Evolutionary conservation across 2,888 invertebrate species (phyloP).

Genomic region (Microplitis manilae): DNA sequence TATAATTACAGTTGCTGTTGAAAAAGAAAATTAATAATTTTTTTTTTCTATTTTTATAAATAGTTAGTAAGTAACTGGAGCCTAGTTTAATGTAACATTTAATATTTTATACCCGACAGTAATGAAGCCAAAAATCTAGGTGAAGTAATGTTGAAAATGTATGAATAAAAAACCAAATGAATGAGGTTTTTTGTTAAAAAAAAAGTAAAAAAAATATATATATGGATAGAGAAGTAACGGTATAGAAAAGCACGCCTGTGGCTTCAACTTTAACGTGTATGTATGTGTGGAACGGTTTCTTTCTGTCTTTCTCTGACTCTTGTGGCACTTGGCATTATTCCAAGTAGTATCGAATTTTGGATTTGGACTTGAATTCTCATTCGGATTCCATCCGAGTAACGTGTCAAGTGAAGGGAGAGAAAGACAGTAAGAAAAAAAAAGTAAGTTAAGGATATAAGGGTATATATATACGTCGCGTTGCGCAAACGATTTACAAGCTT

Average conservation of each 20-base stretch:
- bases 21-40: background rate
- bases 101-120: background rate
- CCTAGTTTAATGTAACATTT: background rate
- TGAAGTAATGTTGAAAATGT: constrained; percentile 8
- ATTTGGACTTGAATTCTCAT: constrained; percentile 53
- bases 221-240: constrained; percentile 9
- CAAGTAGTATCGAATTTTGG: constrained; percentile 54
- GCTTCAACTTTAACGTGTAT: constrained; percentile 11
- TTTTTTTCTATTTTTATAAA: background rate
- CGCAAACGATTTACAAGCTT: constrained; percentile 2
- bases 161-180: constrained; percentile 6
- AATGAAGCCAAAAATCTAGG: constrained; percentile 4
- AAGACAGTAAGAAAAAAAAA: background rate
- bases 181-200: constrained; percentile 18
- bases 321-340: constrained; percentile 50
- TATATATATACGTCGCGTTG: constrained; percentile 2
- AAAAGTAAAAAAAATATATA: background rate
- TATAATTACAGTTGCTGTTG: background rate
- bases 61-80: background rate
- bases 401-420: background rate
- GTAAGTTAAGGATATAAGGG: background rate
- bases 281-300: background rate
- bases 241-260: constrained; percentile 18
- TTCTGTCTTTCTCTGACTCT: background rate
- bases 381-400: constrained; percentile 45